These are phyloP conservation scores for Torymus texanus DNA, from an alignment of 2,888 invertebrate genomes.

Conservation along the genomic window DNA sequence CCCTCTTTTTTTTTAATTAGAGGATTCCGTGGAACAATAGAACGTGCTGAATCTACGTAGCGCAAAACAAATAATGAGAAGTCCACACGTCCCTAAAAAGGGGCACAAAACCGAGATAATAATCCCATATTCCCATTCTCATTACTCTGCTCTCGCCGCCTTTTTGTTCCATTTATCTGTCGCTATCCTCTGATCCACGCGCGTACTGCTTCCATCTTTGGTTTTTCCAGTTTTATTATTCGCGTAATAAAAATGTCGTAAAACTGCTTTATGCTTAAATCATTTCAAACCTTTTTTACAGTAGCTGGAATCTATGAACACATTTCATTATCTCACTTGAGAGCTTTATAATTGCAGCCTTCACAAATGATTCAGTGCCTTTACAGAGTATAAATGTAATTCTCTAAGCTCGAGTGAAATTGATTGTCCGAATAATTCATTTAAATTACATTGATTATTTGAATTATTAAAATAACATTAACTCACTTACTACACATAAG, in stretches of 20 bases:
- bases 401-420: too few species aligned
- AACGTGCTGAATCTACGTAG: not conserved
- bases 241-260: not conserved
- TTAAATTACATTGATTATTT: too few species aligned
- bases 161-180: conserved; percentile 2
- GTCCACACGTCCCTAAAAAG: not conserved
- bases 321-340: too few species aligned
- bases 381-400: too few species aligned
- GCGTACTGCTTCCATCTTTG: not conserved
- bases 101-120: conserved; percentile 8
- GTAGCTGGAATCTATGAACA: not conserved
- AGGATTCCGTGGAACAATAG: conserved; percentile 30
- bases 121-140: conserved; percentile 5
- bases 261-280: not conserved
- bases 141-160: not conserved
- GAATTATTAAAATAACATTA: too few species aligned
- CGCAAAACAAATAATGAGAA: conserved; percentile 35
- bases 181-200: not conserved
- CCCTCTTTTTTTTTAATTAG: conserved; percentile 20
- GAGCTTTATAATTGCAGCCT: too few species aligned
- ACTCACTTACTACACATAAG: too few species aligned
- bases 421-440: too few species aligned
- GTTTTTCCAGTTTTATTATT: too few species aligned
- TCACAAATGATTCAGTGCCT: too few species aligned
- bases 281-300: not conserved